Conservation (phyloP, 2,113 vertebrate species). For the Potamarius usumacintae region DNA sequence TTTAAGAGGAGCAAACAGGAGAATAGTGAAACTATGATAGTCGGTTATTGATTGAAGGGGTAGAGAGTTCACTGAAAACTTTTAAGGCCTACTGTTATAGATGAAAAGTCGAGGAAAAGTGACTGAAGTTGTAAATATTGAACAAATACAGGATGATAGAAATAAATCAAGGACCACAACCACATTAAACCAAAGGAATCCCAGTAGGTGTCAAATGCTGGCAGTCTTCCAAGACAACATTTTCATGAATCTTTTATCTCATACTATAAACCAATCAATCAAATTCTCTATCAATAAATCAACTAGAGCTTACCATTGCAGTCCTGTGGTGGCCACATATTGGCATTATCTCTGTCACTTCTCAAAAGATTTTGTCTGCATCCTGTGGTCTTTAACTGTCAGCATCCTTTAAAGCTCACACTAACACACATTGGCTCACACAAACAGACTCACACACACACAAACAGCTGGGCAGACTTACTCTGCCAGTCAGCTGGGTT, state of each 20-base stretch:
- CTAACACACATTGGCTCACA: constrained; percentile 21
- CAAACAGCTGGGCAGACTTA: constrained; percentile 55
- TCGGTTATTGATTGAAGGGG: constrained; percentile 57
- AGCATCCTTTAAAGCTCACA: constrained; percentile 14
- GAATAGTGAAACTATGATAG: constrained; percentile 59
- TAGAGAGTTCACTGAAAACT: constrained; percentile 38
- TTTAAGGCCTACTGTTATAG: neutral
- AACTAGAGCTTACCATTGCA: constrained; percentile 67
- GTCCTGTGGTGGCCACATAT: constrained; percentile 45
- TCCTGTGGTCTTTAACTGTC: constrained; percentile 48
- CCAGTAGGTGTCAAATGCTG: constrained; percentile 15
- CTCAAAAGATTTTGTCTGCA: constrained; percentile 44
- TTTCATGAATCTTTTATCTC: constrained; percentile 10
- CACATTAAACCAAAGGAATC: constrained; percentile 57
- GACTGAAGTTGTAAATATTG: constrained; percentile 22
- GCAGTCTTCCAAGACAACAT: constrained; percentile 15
- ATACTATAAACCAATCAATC: constrained; percentile 50
- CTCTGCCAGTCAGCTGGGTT: constrained; percentile 71
- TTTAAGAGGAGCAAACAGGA: constrained; percentile 48
- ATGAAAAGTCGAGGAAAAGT: constrained; percentile 16
- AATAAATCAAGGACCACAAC: constrained; percentile 55
- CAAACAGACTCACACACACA: constrained; percentile 11
- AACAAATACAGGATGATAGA: constrained; percentile 1
- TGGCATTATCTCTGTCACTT: constrained; percentile 54
- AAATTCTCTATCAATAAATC: constrained; percentile 47